Evolutionary conservation across 2,797 vertebrate species (phyloP), one percentile per base, ranked within the genome.

Genomic region (Cyclopterus lumpus): DNA sequence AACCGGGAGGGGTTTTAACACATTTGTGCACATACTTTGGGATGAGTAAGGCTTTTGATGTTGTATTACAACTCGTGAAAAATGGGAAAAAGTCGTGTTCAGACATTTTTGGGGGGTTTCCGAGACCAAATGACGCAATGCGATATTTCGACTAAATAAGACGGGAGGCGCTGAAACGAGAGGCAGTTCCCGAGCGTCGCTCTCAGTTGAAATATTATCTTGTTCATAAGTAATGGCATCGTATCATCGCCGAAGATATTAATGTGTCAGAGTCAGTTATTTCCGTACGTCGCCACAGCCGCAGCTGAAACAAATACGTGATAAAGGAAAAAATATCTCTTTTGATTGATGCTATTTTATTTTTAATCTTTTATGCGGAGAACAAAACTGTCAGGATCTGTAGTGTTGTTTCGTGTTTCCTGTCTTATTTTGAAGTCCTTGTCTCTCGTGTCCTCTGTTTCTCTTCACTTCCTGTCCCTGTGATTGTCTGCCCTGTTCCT

Each of bases 211-310:
- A 77, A 73, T 24, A 26, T 32, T 40, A 16, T 64, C 63, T 76
- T 63, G 48, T 68, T 82, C 67, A 58, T 61, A 73, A 72, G 36
- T 57, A 51, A 57, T 72, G 67, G 12, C 73, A 68, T n/a, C 74
- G 22, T 46, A 63, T 84, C 66, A 69, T 74, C 75, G 58, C 32
- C 57, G 51, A 62, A 76, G 64, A 59, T 53, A 68, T 77, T 49
- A 73, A 74, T 6, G 36, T 61, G 64, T 80, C 78, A 66, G 3
- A 48, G 26, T 82, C 24, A 0, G 64, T 84, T 79, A 71, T 78
- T 14, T 79, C 59, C 69, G 61, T 77, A 53, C 36, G 54, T 71
- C 51, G n/a, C 55, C 40, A 30, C 16, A 7, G 60, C 63, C 1
- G 70, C 24, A 28, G 61, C 6, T 28, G 22, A 77, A 82, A 83